phyloP scores from a whole-genome alignment of 2,113 vertebrate genomes.

The Leptobrachium leishanense region DNA sequence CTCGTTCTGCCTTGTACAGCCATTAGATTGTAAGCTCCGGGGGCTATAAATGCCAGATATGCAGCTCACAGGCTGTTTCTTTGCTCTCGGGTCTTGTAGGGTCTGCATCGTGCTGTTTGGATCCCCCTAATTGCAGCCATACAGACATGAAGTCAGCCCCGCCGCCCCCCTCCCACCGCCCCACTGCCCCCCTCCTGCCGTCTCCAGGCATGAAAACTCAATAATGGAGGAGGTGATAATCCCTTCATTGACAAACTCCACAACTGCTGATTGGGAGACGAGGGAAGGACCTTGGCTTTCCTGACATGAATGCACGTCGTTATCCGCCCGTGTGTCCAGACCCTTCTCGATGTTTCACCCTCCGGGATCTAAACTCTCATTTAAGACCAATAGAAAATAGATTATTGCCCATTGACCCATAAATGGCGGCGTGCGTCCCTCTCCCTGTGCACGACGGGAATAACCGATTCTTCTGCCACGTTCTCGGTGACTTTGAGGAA shows the following conservation, averaged over 20 bases:
- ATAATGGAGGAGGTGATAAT: constrained; percentile 14
- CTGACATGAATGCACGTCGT: constrained; percentile 10
- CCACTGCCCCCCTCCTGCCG: not conserved
- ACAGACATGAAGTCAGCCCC: no score
- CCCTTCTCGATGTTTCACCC: constrained; percentile 25
- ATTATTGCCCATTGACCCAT: not conserved
- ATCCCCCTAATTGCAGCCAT: no score
- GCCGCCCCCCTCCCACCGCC: not conserved
- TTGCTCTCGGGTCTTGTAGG: no score
- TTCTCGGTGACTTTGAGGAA: not conserved
- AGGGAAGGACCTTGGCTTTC: constrained; percentile 12
- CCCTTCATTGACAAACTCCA: constrained; percentile 7
- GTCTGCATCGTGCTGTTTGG: no score
- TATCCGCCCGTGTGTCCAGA: constrained; percentile 3
- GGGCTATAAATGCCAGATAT: no score
- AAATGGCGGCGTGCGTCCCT: constrained; percentile 11
- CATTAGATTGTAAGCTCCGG: no score
- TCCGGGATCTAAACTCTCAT: constrained; percentile 25
- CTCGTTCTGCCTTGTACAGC: no score
- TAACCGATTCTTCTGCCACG: not conserved
- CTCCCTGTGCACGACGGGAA: constrained; percentile 12
- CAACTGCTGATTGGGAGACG: constrained; percentile 26
- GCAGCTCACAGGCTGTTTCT: no score
- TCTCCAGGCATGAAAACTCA: not conserved
- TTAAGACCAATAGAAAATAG: not conserved